Evolutionary conservation across 2,113 vertebrate species (phyloP).

Genomic region (Urocolius indicus): DNA sequence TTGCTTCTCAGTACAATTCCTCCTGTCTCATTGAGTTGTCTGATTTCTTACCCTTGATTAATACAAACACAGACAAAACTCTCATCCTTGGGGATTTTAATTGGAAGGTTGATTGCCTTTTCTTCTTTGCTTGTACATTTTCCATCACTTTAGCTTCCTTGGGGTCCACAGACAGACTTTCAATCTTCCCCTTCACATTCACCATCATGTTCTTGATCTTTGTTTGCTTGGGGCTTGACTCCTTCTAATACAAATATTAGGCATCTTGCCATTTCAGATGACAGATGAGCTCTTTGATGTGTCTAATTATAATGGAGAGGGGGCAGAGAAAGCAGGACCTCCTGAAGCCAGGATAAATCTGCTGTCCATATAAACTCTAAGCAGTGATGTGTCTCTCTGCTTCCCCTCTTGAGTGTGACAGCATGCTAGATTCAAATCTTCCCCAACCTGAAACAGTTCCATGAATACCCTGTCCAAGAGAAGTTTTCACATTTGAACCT

Average conservation of each 20-base stretch:
- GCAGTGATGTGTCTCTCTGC: background rate
- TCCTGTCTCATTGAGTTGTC: constrained; percentile 51
- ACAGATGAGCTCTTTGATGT: constrained; percentile 73
- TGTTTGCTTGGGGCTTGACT: constrained; percentile 55
- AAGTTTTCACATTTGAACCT: background rate
- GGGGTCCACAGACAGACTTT: background rate
- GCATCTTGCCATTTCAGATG: constrained; percentile 71
- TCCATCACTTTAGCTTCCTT: constrained; percentile 43
- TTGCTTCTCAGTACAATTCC: background rate
- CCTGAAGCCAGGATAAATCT: constrained; percentile 74
- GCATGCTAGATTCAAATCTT: constrained; percentile 1
- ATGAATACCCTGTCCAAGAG: background rate
- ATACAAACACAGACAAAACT: constrained; percentile 47
- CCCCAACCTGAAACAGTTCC: background rate
- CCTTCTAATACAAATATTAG: constrained; percentile 71
- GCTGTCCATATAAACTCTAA: constrained; percentile 43
- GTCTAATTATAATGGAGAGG: constrained; percentile 77
- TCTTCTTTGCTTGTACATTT: constrained; percentile 40
- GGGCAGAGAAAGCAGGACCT: constrained; percentile 62
- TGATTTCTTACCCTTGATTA: constrained; percentile 53
- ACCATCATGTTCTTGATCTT: constrained; percentile 39
- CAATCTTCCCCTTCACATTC: background rate
- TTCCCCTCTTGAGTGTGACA: background rate
- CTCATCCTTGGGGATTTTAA: constrained; percentile 59
- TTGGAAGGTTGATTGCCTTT: constrained; percentile 67